phyloP scores from a whole-genome alignment of 2,888 invertebrate genomes.

The Poecilus cupreus region DNA sequence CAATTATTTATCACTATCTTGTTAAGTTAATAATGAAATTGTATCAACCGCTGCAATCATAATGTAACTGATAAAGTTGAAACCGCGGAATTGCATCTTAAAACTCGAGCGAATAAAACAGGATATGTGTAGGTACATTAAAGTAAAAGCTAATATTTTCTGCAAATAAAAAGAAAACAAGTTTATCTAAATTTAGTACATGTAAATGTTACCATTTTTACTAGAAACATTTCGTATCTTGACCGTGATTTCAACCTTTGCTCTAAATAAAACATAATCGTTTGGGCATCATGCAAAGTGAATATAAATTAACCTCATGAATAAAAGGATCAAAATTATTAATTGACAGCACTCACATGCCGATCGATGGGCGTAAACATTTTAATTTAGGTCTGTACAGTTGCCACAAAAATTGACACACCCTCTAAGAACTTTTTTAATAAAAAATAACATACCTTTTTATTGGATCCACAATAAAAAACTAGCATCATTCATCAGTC shows the following conservation, averaged over 20 bases:
- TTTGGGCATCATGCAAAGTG: slow-evolving; percentile 53
- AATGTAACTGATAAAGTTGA: background rate
- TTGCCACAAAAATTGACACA: slow-evolving; percentile 61
- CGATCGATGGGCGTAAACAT: slow-evolving; percentile 64
- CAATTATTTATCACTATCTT: slow-evolving; percentile 44
- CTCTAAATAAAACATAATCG: slow-evolving; percentile 49
- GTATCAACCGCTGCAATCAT: background rate
- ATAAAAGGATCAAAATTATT: slow-evolving; percentile 65
- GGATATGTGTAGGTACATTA: background rate
- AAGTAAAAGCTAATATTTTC: slow-evolving; percentile 7
- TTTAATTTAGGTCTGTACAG: slow-evolving; percentile 61
- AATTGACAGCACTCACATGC: slow-evolving; percentile 63
- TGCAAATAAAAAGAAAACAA: slow-evolving; percentile 39
- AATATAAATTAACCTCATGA: slow-evolving; percentile 66
- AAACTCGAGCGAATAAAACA: background rate
- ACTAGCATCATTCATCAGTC: slow-evolving; percentile 35
- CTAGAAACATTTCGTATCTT: slow-evolving; percentile 38
- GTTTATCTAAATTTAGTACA: slow-evolving; percentile 34
- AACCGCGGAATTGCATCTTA: background rate
- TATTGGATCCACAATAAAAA: slow-evolving; percentile 21
- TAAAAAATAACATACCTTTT: slow-evolving; percentile 46
- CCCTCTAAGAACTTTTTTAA: slow-evolving; percentile 48
- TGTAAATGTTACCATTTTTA: slow-evolving; percentile 13
- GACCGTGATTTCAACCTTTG: slow-evolving; percentile 38
- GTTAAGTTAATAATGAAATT: slow-evolving; percentile 31